These are phyloP conservation scores for Simalia tracyae DNA, from an alignment of 2,797 vertebrate species.

Conservation along the genomic window DNA sequence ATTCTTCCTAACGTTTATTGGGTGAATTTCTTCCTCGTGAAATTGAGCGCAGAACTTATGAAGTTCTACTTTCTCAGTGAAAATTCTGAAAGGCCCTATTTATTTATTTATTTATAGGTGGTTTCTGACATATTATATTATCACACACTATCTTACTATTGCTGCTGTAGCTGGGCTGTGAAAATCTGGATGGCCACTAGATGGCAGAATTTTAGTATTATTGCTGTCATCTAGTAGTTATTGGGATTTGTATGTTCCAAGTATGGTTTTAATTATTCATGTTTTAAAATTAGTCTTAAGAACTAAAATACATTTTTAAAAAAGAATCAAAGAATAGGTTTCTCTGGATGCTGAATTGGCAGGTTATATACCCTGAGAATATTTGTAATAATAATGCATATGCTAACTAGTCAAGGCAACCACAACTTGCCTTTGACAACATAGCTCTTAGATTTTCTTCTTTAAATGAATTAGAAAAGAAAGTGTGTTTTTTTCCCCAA, in stretches of 20 bases:
- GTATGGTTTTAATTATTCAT: background rate
- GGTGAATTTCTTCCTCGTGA: background rate
- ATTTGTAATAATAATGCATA: background rate
- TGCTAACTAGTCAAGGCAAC: background rate
- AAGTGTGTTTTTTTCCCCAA: background rate
- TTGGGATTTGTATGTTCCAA: background rate
- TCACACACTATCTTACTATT: background rate
- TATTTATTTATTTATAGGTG: background rate
- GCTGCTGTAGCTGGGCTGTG: background rate
- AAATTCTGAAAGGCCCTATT: background rate
- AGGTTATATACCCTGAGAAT: background rate
- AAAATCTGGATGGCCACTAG: background rate
- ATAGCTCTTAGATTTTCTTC: background rate
- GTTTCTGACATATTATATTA: background rate
- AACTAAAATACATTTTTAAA: background rate
- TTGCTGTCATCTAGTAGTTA: background rate
- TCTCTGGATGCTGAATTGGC: background rate
- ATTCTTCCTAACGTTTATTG: background rate
- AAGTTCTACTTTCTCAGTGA: background rate
- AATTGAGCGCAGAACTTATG: background rate
- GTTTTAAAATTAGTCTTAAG: background rate
- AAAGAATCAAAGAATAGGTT: background rate
- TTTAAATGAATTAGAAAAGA: fast-evolving
- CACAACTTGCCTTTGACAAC: background rate
- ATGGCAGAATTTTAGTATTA: background rate